A percentile compares a stretch with the other conserved stretches of the same genome.
phyloP scores from a whole-genome alignment of 2,797 vertebrate species.

The Perdix hodgsoniae region DNA sequence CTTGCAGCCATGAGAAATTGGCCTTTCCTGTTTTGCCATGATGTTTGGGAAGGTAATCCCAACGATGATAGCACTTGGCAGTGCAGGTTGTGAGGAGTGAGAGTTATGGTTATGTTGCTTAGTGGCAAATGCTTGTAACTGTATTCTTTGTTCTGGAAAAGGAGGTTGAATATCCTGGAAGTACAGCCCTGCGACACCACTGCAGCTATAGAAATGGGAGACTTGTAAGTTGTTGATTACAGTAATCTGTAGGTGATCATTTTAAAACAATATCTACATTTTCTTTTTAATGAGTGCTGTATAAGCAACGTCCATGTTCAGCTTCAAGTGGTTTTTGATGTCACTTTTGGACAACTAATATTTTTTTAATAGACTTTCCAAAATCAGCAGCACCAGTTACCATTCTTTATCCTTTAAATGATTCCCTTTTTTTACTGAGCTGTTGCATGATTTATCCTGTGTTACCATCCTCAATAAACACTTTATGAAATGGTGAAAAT shows the following conservation, averaged over 20 bases:
- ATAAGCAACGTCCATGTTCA: constrained; percentile 69
- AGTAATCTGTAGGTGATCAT: constrained; percentile 53
- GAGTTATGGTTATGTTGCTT: background rate
- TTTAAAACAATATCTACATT: constrained; percentile 51
- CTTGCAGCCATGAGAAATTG: constrained; percentile 11
- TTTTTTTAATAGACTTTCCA: constrained; percentile 74
- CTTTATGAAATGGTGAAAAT: constrained; percentile 77
- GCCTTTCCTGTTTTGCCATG: constrained; percentile 3
- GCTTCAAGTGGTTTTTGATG: constrained; percentile 61
- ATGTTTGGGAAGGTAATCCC: background rate
- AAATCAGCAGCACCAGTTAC: constrained; percentile 74
- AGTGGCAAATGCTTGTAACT: background rate
- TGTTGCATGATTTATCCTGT: constrained; percentile 84
- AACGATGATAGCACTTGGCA: background rate
- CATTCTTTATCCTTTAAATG: constrained; percentile 76
- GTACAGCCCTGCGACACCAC: background rate
- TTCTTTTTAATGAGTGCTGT: constrained; percentile 64
- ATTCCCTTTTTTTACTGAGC: constrained; percentile 79
- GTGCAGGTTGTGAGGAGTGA: background rate
- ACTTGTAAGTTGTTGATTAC: constrained; percentile 29
- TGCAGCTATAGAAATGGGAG: background rate
- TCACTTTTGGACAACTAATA: constrained; percentile 69
- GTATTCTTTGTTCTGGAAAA: background rate
- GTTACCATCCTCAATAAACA: constrained; percentile 85
- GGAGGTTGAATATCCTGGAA: constrained; percentile 7